Percentiles rank a stretch among this genome's conserved stretches.
phyloP scores from a whole-genome alignment of 2,888 invertebrate genomes.

The Melieria crassipennis region DNA sequence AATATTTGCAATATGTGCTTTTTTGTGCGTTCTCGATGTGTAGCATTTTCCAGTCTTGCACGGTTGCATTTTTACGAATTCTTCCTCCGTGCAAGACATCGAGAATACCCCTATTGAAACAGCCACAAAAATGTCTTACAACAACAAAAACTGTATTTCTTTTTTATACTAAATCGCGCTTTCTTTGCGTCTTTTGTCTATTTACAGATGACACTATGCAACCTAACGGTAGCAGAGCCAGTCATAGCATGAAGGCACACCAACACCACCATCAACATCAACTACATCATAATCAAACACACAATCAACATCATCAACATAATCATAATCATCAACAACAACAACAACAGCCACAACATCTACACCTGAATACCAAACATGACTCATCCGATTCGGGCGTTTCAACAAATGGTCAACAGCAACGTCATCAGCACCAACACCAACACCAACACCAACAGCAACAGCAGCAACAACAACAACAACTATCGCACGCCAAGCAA shows the following conservation, averaged over 20 bases:
- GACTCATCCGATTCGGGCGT: conserved; percentile 39
- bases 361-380: conserved; percentile 21
- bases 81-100: no score
- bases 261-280: conserved; percentile 36
- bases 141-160: conserved; percentile 4
- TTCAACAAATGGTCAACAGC: conserved; percentile 29
- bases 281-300: conserved; percentile 37
- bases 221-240: conserved; percentile 41
- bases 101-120: no score
- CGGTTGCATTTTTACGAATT: no score
- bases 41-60: no score
- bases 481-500: conserved; percentile 25
- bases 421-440: conserved; percentile 39
- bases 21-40: no score
- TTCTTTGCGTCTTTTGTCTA: conserved; percentile 24
- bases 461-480: conserved; percentile 21
- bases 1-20: no score
- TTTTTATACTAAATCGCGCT: conserved; percentile 9
- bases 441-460: conserved; percentile 36
- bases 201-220: conserved; percentile 51
- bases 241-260: conserved; percentile 29
- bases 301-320: conserved; percentile 33
- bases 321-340: conserved; percentile 41
- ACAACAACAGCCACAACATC: conserved; percentile 28
- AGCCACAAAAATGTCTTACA: not conserved